Evolutionary conservation across 2,888 invertebrate species (phyloP).

Genomic region (Trachelus troglodyta): DNA sequence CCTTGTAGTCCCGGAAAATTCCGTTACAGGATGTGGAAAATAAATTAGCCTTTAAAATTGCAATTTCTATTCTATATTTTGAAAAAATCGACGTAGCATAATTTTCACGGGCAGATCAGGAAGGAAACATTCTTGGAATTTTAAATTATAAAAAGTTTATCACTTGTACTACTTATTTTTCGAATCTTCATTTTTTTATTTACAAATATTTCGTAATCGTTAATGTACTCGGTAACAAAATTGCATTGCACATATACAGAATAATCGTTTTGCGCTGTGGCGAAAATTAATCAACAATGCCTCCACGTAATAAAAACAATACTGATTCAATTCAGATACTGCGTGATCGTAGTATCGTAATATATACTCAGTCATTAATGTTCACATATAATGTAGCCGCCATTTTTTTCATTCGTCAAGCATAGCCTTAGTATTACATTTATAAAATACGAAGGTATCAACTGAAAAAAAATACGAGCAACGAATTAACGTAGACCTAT

Average conservation of each 20-base stretch:
- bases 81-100: too few relatives aligned
- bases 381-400: conserved; percentile 36
- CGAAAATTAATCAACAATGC: conserved; percentile 51
- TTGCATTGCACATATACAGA: conserved; percentile 60
- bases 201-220: conserved; percentile 59
- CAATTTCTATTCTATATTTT: too few relatives aligned
- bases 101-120: too few relatives aligned
- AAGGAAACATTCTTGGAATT: too few relatives aligned
- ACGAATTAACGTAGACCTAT: conserved; percentile 19
- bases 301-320: conserved; percentile 45
- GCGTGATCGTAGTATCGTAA: too few relatives aligned
- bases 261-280: conserved; percentile 51
- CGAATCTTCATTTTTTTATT: conserved; percentile 49
- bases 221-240: conserved; percentile 59
- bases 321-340: conserved; percentile 34
- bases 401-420: conserved; percentile 21
- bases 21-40: too few relatives aligned
- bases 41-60: too few relatives aligned
- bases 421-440: conserved; percentile 31
- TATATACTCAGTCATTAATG: conserved; percentile 45
- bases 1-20: too few relatives aligned
- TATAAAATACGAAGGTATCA: conserved; percentile 19
- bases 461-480: conserved; percentile 8
- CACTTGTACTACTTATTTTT: background rate
- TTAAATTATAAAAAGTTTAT: too few relatives aligned